Conservation (phyloP, 64 coral and sea anemone genomes). For the Stichodactyla mertensii region DNA sequence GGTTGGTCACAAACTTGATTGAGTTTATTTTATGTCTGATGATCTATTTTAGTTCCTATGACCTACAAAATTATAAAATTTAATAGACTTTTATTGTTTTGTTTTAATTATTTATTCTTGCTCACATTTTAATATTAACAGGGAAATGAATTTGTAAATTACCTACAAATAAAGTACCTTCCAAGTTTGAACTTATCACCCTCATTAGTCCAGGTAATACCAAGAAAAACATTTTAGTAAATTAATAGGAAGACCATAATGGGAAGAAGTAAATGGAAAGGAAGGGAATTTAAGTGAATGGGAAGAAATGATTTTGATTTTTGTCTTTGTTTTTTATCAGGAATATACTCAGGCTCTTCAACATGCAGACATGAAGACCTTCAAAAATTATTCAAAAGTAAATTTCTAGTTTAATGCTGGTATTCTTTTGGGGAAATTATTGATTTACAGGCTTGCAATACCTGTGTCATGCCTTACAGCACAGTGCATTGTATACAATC, state of each 20-base stretch:
- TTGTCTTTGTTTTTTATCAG: conserved; percentile 21
- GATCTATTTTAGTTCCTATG: not conserved
- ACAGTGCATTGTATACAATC: no score
- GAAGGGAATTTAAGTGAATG: not conserved
- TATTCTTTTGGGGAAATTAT: not conserved
- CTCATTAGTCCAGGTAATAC: conserved; percentile 67
- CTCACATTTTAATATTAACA: not conserved
- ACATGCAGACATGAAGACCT: conserved; percentile 78
- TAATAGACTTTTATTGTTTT: not conserved
- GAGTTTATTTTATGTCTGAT: not conserved
- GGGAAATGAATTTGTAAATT: conserved; percentile 71
- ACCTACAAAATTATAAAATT: not conserved
- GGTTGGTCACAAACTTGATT: conserved; percentile 5
- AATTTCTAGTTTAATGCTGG: not conserved
- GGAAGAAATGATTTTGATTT: not conserved
- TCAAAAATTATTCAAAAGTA: conserved; percentile 92
- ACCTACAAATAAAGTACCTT: conserved; percentile 75
- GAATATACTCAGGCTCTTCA: conserved; percentile 80
- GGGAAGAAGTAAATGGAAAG: not conserved
- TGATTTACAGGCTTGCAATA: no score
- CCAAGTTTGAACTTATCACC: conserved; percentile 82
- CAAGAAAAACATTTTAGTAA: no score
- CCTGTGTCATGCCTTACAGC: no score
- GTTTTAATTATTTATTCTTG: not conserved
- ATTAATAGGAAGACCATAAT: no score